phyloP scores from a whole-genome alignment of 2,797 vertebrate genomes.

The Pitangus sulphuratus region DNA sequence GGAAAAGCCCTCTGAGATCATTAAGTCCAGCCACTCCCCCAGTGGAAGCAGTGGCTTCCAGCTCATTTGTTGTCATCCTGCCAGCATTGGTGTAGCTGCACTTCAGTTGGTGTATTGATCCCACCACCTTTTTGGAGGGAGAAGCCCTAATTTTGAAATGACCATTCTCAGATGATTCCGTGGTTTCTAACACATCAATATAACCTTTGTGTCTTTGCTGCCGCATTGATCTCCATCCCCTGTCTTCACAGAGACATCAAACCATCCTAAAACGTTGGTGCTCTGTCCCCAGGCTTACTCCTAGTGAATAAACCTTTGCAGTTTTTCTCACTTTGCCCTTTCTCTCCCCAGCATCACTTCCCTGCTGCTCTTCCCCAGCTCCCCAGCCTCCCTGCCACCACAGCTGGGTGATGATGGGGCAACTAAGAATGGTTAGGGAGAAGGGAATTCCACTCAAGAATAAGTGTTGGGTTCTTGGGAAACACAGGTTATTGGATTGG shows the following conservation, averaged over 20 bases:
- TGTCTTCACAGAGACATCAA: neutral
- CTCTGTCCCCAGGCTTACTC: neutral
- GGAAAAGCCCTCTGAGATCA: neutral
- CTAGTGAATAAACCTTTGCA: neutral
- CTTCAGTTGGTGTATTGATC: neutral
- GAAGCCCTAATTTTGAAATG: neutral
- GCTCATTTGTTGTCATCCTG: neutral
- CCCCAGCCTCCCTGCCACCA: neutral
- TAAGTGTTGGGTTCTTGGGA: neutral
- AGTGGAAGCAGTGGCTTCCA: neutral
- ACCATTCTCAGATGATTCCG: neutral
- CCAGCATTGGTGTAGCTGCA: neutral
- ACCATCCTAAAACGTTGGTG: fast-evolving
- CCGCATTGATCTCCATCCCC: neutral
- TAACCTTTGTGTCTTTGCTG: neutral
- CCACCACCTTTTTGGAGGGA: neutral
- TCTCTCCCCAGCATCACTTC: neutral
- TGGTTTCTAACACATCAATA: neutral
- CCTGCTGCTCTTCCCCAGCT: neutral
- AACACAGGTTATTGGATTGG: neutral
- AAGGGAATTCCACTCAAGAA: neutral
- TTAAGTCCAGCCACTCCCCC: neutral
- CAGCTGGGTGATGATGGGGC: neutral
- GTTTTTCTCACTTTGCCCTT: neutral
- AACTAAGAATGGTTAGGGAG: neutral